These are phyloP conservation scores for Drosophila longiperda DNA, from an alignment of 2,888 invertebrate genomes.

Conservation along the genomic window DNA sequence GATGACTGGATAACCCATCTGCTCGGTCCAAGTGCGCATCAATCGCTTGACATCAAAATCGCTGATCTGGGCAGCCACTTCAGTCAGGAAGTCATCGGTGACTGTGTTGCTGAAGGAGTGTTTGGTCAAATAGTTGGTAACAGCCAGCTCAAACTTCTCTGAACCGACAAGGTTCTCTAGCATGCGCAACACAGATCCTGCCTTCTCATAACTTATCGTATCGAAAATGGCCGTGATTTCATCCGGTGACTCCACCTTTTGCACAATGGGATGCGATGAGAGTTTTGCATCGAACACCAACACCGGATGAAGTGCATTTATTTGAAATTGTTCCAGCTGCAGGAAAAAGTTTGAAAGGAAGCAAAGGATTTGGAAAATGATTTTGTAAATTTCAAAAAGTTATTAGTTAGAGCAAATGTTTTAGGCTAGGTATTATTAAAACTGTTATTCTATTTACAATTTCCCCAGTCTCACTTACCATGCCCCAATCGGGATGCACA, in stretches of 20 bases:
- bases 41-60: constrained; percentile 86
- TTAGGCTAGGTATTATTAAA: neutral
- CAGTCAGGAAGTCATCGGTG: constrained; percentile 90
- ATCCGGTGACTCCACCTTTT: constrained; percentile 92
- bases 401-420: neutral
- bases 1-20: constrained; percentile 94
- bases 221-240: constrained; percentile 96
- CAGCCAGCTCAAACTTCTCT: constrained; percentile 90
- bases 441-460: neutral
- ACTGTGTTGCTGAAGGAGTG: constrained; percentile 91
- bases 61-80: constrained; percentile 86
- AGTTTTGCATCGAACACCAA: constrained; percentile 90
- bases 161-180: constrained; percentile 90
- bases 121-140: constrained; percentile 90
- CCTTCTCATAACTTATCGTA: constrained; percentile 95
- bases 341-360: neutral
- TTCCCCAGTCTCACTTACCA: constrained; percentile 86
- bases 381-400: neutral
- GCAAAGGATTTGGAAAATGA: neutral
- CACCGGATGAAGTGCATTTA: constrained; percentile 90
- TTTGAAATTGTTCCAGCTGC: constrained; percentile 91
- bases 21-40: constrained; percentile 95
- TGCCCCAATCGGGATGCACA: constrained; percentile 91
- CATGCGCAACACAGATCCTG: constrained; percentile 94
- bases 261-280: constrained; percentile 95